Conservation (phyloP, 2,888 invertebrate species). For the Orthosia gothica region DNA sequence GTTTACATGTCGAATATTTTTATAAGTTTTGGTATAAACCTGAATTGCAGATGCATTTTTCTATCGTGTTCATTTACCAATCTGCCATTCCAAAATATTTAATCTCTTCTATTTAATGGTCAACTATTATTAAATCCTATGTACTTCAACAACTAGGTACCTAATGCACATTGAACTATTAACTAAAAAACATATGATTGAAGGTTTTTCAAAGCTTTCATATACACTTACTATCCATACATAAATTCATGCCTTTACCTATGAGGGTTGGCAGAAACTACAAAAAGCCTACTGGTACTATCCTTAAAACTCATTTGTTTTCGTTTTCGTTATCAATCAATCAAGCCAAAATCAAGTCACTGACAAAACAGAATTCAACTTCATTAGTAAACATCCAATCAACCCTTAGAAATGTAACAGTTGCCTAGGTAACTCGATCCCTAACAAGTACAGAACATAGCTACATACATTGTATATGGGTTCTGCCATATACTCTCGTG, state of each 20-base stretch:
- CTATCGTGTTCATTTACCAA: neutral
- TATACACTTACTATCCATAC: no score
- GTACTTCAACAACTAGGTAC: neutral
- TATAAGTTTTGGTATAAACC: neutral
- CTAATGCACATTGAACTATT: neutral
- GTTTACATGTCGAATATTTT: constrained; percentile 31
- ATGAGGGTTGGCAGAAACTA: no score
- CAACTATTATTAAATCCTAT: no score
- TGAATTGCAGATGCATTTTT: neutral
- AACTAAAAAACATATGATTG: no score
- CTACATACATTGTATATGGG: constrained; percentile 56
- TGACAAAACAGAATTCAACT: neutral
- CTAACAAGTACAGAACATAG: constrained; percentile 38
- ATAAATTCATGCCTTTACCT: no score
- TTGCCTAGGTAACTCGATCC: constrained; percentile 39
- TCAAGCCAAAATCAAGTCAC: neutral
- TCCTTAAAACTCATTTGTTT: no score
- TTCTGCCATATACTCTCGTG: constrained; percentile 70
- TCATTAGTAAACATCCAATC: constrained; percentile 24
- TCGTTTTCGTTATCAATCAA: no score
- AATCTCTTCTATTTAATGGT: no score
- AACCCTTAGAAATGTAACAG: constrained; percentile 39
- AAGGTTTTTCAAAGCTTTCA: neutral
- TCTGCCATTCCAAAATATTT: neutral
- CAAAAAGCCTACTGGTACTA: no score